Conservation (phyloP, 2,888 invertebrate species). For the Temnothorax unifasciatus region DNA sequence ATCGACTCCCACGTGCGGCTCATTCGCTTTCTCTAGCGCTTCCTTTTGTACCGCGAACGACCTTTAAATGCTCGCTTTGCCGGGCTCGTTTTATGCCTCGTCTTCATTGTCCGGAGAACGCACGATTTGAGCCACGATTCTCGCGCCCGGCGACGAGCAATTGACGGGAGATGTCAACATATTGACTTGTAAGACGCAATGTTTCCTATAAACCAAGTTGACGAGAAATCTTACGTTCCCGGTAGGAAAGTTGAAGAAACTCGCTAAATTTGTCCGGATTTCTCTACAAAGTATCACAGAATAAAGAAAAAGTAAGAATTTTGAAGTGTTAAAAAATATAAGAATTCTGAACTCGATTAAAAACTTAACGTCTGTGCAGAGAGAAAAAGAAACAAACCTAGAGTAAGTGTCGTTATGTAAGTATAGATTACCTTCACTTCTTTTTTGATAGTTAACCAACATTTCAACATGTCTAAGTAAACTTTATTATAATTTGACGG, state of each 20-base stretch:
- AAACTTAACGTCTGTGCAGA: neutral
- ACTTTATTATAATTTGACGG: conserved; percentile 31
- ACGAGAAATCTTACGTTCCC: neutral
- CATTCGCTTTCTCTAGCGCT: conserved; percentile 70
- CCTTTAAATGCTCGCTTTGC: conserved; percentile 73
- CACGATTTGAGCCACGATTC: conserved; percentile 48
- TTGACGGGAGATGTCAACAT: conserved; percentile 32
- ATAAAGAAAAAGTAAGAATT: neutral
- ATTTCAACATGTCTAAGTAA: conserved; percentile 9
- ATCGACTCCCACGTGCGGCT: conserved; percentile 77
- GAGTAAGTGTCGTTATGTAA: neutral
- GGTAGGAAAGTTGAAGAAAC: neutral
- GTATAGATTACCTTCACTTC: neutral
- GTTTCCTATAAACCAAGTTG: neutral
- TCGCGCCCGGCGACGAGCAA: conserved; percentile 29
- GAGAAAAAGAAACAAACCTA: neutral
- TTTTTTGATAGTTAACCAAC: neutral
- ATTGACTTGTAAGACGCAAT: neutral
- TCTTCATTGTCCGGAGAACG: conserved; percentile 62
- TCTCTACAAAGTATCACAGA: neutral
- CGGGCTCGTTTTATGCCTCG: conserved; percentile 59
- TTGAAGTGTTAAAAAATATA: neutral
- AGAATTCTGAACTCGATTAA: conserved; percentile 28
- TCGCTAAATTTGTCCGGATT: neutral
- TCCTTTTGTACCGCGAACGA: conserved; percentile 70